Evolutionary conservation across 1,140 invertebrate species (phyloP), one percentile per base, ranked within the genome.

Genomic region (Scaptodrosophila lebanonensis): DNA sequence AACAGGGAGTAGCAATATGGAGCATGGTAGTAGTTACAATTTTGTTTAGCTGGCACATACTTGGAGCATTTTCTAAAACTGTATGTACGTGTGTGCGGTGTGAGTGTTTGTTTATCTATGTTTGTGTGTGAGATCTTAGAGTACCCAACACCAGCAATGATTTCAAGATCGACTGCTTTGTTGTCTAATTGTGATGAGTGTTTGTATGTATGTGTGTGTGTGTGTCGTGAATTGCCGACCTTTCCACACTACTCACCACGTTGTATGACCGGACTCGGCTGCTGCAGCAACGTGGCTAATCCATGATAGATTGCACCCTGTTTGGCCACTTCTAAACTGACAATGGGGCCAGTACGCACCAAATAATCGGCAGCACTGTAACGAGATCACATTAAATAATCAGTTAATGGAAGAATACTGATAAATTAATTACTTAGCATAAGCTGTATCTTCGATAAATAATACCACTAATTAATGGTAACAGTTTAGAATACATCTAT

Each of bases 281-380:
- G 96, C 61, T 95, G 95, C 6, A 99, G 89, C 47, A 99, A 89
- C 27, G 95, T 97, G 3, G 96, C 96, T 30, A 99, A 89, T 33
- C 98, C 98, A 88, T 99, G 97, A 86, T 96, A 96, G 71, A 98
- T 94, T 15, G 98, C 98, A 13, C 85, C 98, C 87, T 98, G 96
- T 88, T 99, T 99, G 3, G 97, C 97, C 29, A 99, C 97, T 88
- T 98, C 97, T 32, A 99, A 88, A 1, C 93, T 95, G 3, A 99
- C 97, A 1, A 96, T 92, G 4, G 94, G 94, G 8, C 97, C 97
- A 11, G 97, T 99, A 47, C 95, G 89, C 22, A 97, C 97, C 79
- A 99, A 91, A 86, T 97, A 95, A 87, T 99, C 95, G 4, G 98
- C 98, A 54, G 98, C 98, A 88, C 95, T 86, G 36, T 15, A 52